A percentile compares a stretch with the other conserved stretches of the same genome.
phyloP scores from a whole-genome alignment of 2,113 vertebrate genomes.

The Notarius quadriscutis region DNA sequence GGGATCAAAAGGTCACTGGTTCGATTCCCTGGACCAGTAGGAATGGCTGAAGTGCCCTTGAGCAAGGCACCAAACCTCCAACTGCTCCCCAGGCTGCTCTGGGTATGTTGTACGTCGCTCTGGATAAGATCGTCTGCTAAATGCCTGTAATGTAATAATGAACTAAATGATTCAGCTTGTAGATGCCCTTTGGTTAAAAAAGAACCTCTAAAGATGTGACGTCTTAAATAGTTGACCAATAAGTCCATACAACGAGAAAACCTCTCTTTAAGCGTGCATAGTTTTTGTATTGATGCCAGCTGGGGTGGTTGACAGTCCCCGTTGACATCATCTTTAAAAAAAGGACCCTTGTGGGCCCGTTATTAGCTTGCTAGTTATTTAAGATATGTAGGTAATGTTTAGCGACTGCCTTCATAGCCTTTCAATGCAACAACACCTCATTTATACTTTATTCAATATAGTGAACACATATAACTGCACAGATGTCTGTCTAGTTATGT shows the following conservation, averaged over 20 bases:
- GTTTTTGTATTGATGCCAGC: neutral
- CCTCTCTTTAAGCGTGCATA: neutral
- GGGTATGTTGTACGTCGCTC: too few relatives aligned
- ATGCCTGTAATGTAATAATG: too few relatives aligned
- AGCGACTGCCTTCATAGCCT: neutral
- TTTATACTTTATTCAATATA: neutral
- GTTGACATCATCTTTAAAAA: neutral
- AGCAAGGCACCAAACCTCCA: too few relatives aligned
- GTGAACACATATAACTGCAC: neutral
- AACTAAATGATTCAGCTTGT: neutral
- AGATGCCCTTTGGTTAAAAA: neutral
- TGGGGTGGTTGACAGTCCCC: neutral
- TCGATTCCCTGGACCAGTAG: too few relatives aligned
- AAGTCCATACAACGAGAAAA: neutral
- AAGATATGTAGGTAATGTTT: neutral
- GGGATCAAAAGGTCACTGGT: too few relatives aligned
- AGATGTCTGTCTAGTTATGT: neutral
- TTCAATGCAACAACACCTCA: neutral
- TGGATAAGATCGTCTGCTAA: too few relatives aligned
- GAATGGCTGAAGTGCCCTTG: too few relatives aligned
- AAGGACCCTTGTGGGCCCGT: neutral
- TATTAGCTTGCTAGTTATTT: neutral
- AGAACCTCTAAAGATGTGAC: neutral
- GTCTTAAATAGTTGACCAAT: neutral
- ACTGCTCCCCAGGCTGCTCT: too few relatives aligned